phyloP scores from a whole-genome alignment of 37 sponge, comb jelly and placozoan genomes.

The Dysidea cf. avara region DNA sequence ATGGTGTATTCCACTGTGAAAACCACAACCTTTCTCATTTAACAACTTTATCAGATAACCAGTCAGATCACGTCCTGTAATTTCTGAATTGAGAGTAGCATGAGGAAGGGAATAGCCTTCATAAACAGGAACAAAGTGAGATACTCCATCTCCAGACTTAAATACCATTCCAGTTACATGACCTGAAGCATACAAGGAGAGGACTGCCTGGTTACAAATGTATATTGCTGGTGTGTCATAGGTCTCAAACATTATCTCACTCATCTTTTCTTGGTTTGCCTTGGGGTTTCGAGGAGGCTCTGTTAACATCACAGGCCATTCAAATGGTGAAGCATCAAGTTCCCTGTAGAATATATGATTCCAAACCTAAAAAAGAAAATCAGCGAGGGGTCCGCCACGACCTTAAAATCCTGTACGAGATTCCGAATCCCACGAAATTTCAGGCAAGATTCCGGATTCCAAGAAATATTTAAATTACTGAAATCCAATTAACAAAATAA shows the following conservation, averaged over 20 bases:
- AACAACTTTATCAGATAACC: background rate
- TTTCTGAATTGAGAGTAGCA: background rate
- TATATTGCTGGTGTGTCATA: background rate
- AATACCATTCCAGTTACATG: slow-evolving; percentile 8
- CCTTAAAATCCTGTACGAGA: no score
- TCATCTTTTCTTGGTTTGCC: background rate
- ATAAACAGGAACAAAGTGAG: slow-evolving; percentile 16
- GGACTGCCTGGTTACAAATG: background rate
- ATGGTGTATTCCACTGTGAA: background rate
- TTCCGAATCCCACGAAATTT: no score
- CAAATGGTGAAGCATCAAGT: slow-evolving; percentile 1
- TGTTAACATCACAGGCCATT: slow-evolving; percentile 7
- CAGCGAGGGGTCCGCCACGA: no score
- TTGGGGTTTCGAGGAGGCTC: background rate
- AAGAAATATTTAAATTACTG: no score
- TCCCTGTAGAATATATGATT: background rate
- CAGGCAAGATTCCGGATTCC: no score
- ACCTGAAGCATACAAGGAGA: slow-evolving; percentile 2
- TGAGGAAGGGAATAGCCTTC: slow-evolving; percentile 1
- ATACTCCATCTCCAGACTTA: slow-evolving; percentile 7
- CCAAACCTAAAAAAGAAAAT: background rate
- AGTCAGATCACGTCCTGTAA: slow-evolving; percentile 6
- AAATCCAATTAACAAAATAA: no score
- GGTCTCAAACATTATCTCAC: slow-evolving; percentile 20
- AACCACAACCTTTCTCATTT: background rate